Evolutionary conservation across 2,888 invertebrate genomes (phyloP), one percentile per base, ranked within the genome.

Genomic region (Cheilosia soror): DNA sequence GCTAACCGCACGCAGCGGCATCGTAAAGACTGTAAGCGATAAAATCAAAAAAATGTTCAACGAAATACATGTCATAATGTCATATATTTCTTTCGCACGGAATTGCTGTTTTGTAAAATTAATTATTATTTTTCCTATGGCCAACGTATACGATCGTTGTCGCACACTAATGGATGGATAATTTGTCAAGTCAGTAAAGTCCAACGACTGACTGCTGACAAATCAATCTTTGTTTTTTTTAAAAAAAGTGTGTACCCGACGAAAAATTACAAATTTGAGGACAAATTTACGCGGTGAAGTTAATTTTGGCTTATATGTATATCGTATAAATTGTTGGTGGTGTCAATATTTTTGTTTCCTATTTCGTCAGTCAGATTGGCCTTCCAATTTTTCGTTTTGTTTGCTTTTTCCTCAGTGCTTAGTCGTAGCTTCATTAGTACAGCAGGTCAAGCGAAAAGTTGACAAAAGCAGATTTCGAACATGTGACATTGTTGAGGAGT

Each of bases 171-270:
- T 76, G 44, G 40, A 42, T 9, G 69, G 40, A 25, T 51, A 68
- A 76, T 76, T 68, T 76, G 68, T 68, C 68, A 60, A 68, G 29
- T 29, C 65, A 66, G 57, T 40, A 37, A 58, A 66, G 68, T 27
- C 27, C 31, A 51, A 31, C 76, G 42, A 51, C 27, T 20, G 15
- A 44, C 29, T n/a, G 13, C 25, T 62, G 44, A 51, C 42, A 62
- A 29, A 44, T 62, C 20, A 62, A 62, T 62, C 27, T 25, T 60
- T 25, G 40, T 58, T 1, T 9, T 5, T 13, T 2, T 27, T 9
- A 2, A 9, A 2, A 62, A 7, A 29, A 11, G 58, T 13, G 27
- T 29, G 9, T 44, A 9, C 27, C n/a, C 40, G 13, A 29, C 13
- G n/a, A 9, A 27, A 11, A 11, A 51, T 5, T 25, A 42, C 13